Base-by-base conservation (phyloP, 2,888 invertebrate species). In the Polyommatus icarus region DNA sequence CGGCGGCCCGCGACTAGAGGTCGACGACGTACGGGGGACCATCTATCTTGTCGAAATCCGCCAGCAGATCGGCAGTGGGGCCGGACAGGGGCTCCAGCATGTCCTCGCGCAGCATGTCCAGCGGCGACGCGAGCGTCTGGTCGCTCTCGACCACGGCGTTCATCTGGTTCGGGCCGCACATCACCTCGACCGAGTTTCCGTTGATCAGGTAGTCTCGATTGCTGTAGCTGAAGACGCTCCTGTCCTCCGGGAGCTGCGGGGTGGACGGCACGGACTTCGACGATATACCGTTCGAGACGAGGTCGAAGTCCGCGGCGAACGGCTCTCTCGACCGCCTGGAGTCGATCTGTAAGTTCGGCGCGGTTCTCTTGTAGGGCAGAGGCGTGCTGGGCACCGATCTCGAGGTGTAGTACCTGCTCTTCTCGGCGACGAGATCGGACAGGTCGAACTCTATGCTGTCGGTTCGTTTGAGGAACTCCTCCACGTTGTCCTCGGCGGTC, bases 201-300 rank as follows among this genome's bases (percentile, higher is more conserved):
- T 95, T 96, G 76, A 95, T 95, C 7, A 96, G 90, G 82, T 95
- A 96, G 85, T 96, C 95, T 82, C 94, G 85, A 81, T 94, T 94
- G 80, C 95, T 95, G 84, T 95, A 96, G 79, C 95, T 95, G 83
- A 96, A 95, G 71, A 95, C 94, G 82, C 89, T 91, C 76, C 93
- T 86, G 46, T 93, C 94, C 80, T 94, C 91, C 18, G 91, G 90
- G 79, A 95, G 88, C 83, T 96, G 94, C 20, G 97, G 97, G 24
- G 97, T 97, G 2, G 97, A 96, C 36, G 97, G 97, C 89, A 97
- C 97, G 0, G 97, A 97, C 85, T 96, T 96, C 18, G 97, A 96
- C 71, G 91, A 92, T 82, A 95, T 94, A 67, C 95, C 95, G 82
- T 95, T 94, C n/a, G 91, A 84, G 76, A 85, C 82, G 79, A 82